phyloP scores from a whole-genome alignment of 2,797 vertebrate genomes.

The Spheniscus humboldti region DNA sequence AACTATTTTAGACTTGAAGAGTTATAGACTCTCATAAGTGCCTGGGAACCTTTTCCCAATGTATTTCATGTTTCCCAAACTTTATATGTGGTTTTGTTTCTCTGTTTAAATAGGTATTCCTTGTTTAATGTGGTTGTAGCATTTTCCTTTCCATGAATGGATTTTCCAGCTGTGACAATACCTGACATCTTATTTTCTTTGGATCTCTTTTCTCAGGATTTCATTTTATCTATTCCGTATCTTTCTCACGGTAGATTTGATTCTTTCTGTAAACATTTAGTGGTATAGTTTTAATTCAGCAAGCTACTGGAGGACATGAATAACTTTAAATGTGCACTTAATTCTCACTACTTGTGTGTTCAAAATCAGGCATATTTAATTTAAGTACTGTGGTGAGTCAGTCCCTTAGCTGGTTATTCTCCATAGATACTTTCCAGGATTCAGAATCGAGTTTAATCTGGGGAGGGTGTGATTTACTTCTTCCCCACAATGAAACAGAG shows the following conservation, averaged over 20 bases:
- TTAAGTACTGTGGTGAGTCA: neutral
- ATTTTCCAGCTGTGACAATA: neutral
- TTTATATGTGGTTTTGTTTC: neutral
- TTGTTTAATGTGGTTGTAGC: neutral
- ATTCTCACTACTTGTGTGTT: neutral
- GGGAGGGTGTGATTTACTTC: neutral
- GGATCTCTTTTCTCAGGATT: neutral
- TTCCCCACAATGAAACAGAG: neutral
- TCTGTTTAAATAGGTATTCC: neutral
- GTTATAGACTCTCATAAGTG: neutral
- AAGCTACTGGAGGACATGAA: neutral
- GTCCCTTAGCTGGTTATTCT: neutral
- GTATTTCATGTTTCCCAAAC: neutral
- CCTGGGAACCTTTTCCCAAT: neutral
- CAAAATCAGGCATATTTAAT: neutral
- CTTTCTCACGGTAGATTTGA: neutral
- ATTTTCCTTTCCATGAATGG: neutral
- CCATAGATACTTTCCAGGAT: neutral
- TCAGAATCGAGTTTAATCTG: neutral
- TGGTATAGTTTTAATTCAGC: neutral
- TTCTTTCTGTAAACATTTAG: neutral
- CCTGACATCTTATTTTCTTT: neutral
- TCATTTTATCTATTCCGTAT: neutral
- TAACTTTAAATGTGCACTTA: neutral
- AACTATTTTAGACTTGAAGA: neutral